phyloP scores from a whole-genome alignment of 2,797 vertebrate genomes.

The Poecilia wingei region DNA sequence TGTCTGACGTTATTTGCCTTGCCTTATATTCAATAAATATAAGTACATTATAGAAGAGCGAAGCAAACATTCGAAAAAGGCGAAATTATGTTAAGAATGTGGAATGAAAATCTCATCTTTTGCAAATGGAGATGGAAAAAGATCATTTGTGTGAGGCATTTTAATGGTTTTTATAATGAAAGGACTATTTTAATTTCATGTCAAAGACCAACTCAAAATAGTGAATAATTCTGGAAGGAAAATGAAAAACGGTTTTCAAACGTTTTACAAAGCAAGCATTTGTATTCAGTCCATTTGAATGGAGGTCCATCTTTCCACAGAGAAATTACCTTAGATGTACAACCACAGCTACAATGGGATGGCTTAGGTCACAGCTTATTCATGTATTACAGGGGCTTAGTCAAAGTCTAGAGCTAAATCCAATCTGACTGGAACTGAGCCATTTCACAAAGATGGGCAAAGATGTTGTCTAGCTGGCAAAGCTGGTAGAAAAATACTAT shows the following conservation, averaged over 20 bases:
- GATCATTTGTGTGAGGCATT: not conserved
- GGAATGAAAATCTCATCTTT: not conserved
- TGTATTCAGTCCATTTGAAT: not conserved
- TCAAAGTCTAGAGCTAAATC: not conserved
- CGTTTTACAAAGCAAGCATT: not conserved
- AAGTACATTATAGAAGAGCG: not conserved
- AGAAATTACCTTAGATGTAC: not conserved
- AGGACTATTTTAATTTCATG: not conserved
- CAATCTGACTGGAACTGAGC: not conserved
- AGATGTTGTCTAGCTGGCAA: not conserved
- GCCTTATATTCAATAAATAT: not conserved
- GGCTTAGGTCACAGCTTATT: not conserved
- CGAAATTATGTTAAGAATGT: not conserved
- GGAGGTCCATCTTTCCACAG: not conserved
- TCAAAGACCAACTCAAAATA: not conserved
- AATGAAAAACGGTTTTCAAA: not conserved
- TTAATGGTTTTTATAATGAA: not conserved
- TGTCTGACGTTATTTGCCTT: not conserved
- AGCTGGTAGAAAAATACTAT: not conserved
- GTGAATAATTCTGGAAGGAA: not conserved
- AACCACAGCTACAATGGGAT: not conserved
- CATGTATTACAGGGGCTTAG: not conserved
- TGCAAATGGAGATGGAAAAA: not conserved
- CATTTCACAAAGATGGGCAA: not conserved
- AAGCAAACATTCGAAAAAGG: not conserved